Base-by-base conservation (phyloP, 2,113 vertebrate genomes). In the Oryzias curvinotus region DNA sequence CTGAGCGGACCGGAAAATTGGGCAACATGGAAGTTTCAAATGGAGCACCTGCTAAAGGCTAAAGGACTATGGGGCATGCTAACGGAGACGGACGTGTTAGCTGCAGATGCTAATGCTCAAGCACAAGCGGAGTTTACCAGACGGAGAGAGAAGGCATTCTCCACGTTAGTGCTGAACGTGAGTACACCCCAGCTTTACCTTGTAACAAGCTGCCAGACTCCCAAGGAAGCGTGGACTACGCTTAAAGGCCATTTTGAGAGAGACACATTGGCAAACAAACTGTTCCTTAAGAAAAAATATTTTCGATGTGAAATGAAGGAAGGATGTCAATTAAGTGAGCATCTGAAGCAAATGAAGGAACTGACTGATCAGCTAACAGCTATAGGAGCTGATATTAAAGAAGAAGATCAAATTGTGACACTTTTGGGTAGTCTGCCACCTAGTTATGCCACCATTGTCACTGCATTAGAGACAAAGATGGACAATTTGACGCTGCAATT, bases 391-490 rank as follows among this genome's bases (percentile, higher is more conserved):
- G 21, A 17, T 4, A 45, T 46, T 57, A 41, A 57, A 26, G 42
- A 57, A 2, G 42, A 57, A 16, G 42, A 46, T 16, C 55, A 57
- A 4, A 57, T 57, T 57, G 53, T 41, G 3, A 57, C 55, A 25
- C 21, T 57, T 1, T 14, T 57, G 8, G 60, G 47, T 17, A 58
- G 48, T 14, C n/a, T 68, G 5, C 54, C 65, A 43, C 12, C 19
- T 5, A 63, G 53, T 14, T 75, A 63, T 53, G 52, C 53, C 4
- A 74, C 47, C 1, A 21, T 46, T 47, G 53, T 68, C 4, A 62
- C 53, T 28, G 63, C 54, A 5, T 7, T 74, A 1, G 59, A 68
- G 5, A 68, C 58, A 28, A 68, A 68, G n/a, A 57, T 73, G 18
- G 49, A 74, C 26, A 50, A 5, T 12, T 7, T 73, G 57, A 55